These are phyloP conservation scores for Drosophila barbarae DNA, from an alignment of 2,888 invertebrate genomes.

Conservation along the genomic window DNA sequence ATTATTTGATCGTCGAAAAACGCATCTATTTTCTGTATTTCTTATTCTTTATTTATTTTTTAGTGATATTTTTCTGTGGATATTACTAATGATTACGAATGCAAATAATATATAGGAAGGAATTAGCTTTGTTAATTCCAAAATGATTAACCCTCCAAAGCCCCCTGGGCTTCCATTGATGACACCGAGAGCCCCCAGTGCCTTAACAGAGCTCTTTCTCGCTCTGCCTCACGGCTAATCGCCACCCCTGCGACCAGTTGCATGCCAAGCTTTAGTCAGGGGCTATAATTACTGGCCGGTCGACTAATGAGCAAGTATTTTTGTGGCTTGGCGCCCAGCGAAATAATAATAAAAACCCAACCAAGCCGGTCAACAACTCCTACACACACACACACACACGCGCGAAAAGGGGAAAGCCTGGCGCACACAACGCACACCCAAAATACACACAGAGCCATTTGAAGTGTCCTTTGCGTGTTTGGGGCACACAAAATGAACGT, in stretches of 20 bases:
- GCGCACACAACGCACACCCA: slow-evolving; percentile 18
- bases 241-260: slow-evolving; percentile 55
- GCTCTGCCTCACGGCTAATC: slow-evolving; percentile 5
- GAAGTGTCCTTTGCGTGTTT: slow-evolving; percentile 60
- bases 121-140: neutral
- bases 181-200: slow-evolving; percentile 5
- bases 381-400: slow-evolving; percentile 20
- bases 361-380: slow-evolving; percentile 54
- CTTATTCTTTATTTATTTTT: too few relatives aligned
- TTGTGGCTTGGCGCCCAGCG: slow-evolving; percentile 36
- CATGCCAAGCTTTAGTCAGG: slow-evolving; percentile 55
- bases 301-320: slow-evolving; percentile 46
- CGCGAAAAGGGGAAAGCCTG: neutral
- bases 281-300: slow-evolving; percentile 54
- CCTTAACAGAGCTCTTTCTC: neutral
- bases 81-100: neutral
- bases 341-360: slow-evolving; percentile 45
- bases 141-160: too few relatives aligned
- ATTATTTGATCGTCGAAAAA: too few relatives aligned
- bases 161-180: neutral
- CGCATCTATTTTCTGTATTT: too few relatives aligned
- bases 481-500: slow-evolving; percentile 47
- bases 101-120: neutral
- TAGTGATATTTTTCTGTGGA: too few relatives aligned
- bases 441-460: slow-evolving; percentile 20